These are phyloP conservation scores for Musca domestica DNA, from an alignment of 1,140 invertebrate genomes.

Conservation along the genomic window DNA sequence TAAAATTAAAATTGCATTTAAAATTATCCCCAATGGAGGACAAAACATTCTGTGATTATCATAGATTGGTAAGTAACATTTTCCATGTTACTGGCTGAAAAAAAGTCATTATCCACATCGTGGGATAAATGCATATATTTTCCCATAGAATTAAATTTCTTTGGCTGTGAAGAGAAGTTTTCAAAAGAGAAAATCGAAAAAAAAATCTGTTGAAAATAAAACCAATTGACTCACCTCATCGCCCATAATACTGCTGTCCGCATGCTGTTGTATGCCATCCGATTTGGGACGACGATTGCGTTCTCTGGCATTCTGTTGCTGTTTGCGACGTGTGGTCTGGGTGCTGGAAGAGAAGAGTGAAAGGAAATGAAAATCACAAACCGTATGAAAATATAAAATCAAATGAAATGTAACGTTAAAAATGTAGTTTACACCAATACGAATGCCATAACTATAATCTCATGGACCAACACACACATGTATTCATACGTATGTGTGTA, in stretches of 20 bases:
- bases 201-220: neutral
- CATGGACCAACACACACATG: too few species aligned
- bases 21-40: too few species aligned
- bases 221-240: constrained; percentile 41
- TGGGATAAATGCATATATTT: neutral
- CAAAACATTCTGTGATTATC: too few species aligned
- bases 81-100: too few species aligned
- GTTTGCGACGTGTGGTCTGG: constrained; percentile 38
- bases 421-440: constrained; percentile 22
- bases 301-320: constrained; percentile 41
- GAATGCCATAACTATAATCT: neutral
- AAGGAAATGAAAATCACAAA: neutral
- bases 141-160: too few species aligned
- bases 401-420: constrained; percentile 26
- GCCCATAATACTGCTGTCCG: constrained; percentile 51
- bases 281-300: constrained; percentile 46
- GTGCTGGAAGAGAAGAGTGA: constrained; percentile 31
- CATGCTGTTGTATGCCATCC: constrained; percentile 49
- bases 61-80: too few species aligned
- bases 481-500: too few species aligned
- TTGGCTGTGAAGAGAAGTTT: too few species aligned
- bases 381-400: constrained; percentile 25
- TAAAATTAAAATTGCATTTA: too few species aligned
- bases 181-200: too few species aligned
- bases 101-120: too few species aligned